Evolutionary conservation across 37 sponge, comb jelly and placozoan genomes (phyloP), one percentile per base, ranked within the genome.

Genomic region (Petrosia ficiformis): DNA sequence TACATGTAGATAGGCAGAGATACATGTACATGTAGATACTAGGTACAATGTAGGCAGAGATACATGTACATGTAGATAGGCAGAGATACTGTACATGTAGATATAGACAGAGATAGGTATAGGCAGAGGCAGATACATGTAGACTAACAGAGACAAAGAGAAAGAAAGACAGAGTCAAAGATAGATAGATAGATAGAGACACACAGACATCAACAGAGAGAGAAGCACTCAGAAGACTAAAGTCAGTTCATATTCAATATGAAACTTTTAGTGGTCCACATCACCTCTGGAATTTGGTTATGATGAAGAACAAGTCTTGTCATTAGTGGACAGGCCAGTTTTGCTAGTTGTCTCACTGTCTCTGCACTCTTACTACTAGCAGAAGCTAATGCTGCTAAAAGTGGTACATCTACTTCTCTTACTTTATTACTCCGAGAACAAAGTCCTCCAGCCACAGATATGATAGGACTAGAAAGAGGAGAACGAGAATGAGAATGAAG

Each of bases 301-400:
- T 86, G 70, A 2, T 59, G 60, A 32, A 86, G 71, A 1, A 86
- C 35, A 10, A 86, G 77, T 34, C 90, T 69, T 16, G 81, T 84
- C 25, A 89, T 73, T 30, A 80, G 70, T 10, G 90, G 90, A 36
- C 80, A 89, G 2, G 70, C 81, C 0, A 87, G 70, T 4, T 43
- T 33, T 0, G 67, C 79, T 29, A 66, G 59, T 1, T 42, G 70
- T 22, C 42, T 39, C 40, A 68, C 42, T 5, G 14, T 10, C 4
- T 68, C 70, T 21, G 11, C 14, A 40, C 29, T 68, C 70, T 30
- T 14, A 30, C 42, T 40, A 68, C 42, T 40, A 68, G 70, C 40
- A 16, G 70, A 68, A 30, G 42, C 70, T n/a, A 61, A 29, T 11
- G 70, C 70, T 36, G 70, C 70, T n/a, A 68, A 68, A 19, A 68